phyloP scores from a whole-genome alignment of 2,797 vertebrate genomes.

The Molossus molossus region DNA sequence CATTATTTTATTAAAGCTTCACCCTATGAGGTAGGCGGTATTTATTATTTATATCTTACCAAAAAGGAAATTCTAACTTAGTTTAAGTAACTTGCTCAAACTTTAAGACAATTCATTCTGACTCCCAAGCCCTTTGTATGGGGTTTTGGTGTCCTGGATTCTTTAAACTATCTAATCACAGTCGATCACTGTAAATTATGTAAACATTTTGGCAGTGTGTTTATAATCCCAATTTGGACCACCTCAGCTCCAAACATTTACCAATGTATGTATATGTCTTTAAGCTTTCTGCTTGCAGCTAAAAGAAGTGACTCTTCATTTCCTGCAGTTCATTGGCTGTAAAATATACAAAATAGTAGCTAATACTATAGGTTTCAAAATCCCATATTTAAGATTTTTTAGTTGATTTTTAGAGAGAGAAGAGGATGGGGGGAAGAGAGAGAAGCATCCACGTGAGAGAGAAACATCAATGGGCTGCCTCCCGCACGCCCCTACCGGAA shows the following conservation, averaged over 20 bases:
- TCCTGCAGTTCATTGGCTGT: not conserved
- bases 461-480: not conserved
- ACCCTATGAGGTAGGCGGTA: not conserved
- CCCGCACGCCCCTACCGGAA: not conserved
- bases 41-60: not conserved
- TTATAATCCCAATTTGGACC: not conserved
- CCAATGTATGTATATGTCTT: not conserved
- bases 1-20: not conserved
- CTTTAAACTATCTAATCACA: not conserved
- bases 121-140: not conserved
- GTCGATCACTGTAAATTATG: not conserved
- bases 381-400: not conserved
- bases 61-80: not conserved
- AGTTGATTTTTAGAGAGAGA: not conserved
- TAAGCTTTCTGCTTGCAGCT: not conserved
- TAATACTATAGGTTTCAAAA: not conserved
- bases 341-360: slow-evolving; percentile 19
- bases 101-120: not conserved
- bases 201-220: not conserved
- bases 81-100: not conserved
- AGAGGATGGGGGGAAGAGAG: not conserved
- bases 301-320: not conserved
- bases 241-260: not conserved
- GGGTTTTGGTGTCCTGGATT: not conserved
- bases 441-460: not conserved